A percentile compares a stretch with the other conserved stretches of the same genome.
These are phyloP conservation scores for Drosophila macrothrix DNA, from an alignment of 2,888 invertebrate species.

Conservation along the genomic window DNA sequence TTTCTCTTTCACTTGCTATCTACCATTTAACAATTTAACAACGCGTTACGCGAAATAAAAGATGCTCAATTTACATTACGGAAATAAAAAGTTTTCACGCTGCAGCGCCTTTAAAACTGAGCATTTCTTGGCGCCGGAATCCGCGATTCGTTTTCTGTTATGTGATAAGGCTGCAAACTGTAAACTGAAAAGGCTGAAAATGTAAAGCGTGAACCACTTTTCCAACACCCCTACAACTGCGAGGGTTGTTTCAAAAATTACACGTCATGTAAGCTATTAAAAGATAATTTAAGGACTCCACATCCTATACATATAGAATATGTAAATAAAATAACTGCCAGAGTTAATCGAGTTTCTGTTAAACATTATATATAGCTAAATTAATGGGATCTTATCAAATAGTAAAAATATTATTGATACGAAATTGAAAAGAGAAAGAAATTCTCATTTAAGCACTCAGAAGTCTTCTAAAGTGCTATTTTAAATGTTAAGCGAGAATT, in stretches of 20 bases:
- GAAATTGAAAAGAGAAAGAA: background rate
- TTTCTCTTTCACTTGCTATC: slow-evolving; percentile 1
- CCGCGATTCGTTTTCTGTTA: slow-evolving; percentile 50
- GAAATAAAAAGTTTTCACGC: slow-evolving; percentile 69
- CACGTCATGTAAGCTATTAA: background rate
- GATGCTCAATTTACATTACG: slow-evolving; percentile 65
- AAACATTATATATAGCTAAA: background rate
- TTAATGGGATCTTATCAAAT: background rate
- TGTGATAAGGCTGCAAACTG: slow-evolving; percentile 60
- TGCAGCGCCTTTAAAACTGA: slow-evolving; percentile 65
- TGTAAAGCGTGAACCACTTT: slow-evolving; percentile 36
- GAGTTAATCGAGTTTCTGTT: background rate
- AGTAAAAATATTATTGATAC: background rate
- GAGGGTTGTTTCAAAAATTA: slow-evolving; percentile 36
- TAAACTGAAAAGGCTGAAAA: slow-evolving; percentile 16
- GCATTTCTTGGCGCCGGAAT: slow-evolving; percentile 14
- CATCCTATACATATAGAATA: background rate
- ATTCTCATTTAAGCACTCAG: background rate
- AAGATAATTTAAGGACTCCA: background rate
- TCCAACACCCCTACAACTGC: slow-evolving; percentile 18
- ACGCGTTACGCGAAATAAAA: slow-evolving; percentile 28
- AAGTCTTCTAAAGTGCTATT: background rate
- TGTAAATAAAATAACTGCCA: background rate
- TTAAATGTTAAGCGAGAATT: background rate
- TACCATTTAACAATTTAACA: slow-evolving; percentile 52